Base-by-base conservation (phyloP, 2,113 vertebrate genomes). In the Syrrhaptes paradoxus region DNA sequence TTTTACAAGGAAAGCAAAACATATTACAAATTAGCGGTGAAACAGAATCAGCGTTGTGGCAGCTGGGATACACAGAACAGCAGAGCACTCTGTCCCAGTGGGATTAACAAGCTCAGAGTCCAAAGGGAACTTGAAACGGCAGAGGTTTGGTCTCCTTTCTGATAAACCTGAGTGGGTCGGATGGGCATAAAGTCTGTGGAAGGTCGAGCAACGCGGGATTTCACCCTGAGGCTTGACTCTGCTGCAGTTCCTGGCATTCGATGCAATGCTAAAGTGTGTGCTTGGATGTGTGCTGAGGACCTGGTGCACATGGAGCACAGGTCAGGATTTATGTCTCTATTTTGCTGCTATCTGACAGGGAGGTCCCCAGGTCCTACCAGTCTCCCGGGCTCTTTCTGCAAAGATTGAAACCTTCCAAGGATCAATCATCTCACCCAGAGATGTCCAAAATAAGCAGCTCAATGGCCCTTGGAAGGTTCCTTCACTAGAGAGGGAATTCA, bases 111-210 rank as follows among this genome's bases (percentile, higher is more conserved):
- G 76, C 89, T 95, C 86, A 90, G 83, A 95, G 84, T 85, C 76
- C 88, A 65, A 54, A 90, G 76, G 32, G 73, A 89, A 86, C 58
- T 68, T 25, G 57, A 88, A 94, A 72, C 16, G 5, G 76, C 73
- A 92, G 80, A 78, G 52, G 62, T 87, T 86, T 77, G 36, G 80
- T 75, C 88, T 95, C 95, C 86, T 95, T 97, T 96, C 96, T 93
- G 83, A 90, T 73, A 92, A 90, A 94, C 88, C 92, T 94, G 92
- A 97, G 93, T 65, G 75, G 48, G n/a, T 68, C 1, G 6, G 46
- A 43, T 63, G 72, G 72, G 66, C 26, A 41, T 17, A 74, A 77
- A 71, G 59, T 34, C 59, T 67, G 63, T 54, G 93, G 85, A 61
- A 74, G 21, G 61, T 51, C 52, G n/a, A 90, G 88, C 65, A 72